These are phyloP conservation scores for Heliconius hortense DNA, from an alignment of 2,888 invertebrate genomes.

Conservation along the genomic window DNA sequence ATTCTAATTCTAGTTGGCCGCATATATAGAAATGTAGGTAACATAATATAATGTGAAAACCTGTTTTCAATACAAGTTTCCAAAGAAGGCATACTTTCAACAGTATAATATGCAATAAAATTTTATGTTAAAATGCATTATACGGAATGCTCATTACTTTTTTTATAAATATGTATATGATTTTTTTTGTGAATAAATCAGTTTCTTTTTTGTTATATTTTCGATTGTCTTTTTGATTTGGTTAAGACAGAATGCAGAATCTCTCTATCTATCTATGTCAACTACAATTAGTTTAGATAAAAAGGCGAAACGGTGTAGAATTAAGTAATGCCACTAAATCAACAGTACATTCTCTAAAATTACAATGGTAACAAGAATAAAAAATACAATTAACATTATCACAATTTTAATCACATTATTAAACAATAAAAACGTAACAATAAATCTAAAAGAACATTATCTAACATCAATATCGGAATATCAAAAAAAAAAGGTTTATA, in stretches of 20 bases:
- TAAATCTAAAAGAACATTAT: conserved; percentile 24
- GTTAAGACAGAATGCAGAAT: too few relatives aligned
- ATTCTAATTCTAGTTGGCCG: conserved; percentile 17
- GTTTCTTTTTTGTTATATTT: too few relatives aligned
- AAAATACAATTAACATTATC: not conserved
- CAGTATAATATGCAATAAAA: conserved; percentile 6
- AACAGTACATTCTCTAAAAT: too few relatives aligned
- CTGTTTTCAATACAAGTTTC: conserved; percentile 31
- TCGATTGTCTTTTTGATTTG: too few relatives aligned
- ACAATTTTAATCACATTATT: not conserved
- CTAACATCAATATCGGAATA: conserved; percentile 20
- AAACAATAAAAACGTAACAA: not conserved
- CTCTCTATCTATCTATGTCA: too few relatives aligned
- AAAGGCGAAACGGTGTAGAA: too few relatives aligned
- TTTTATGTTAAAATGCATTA: not conserved
- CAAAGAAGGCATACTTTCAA: conserved; percentile 15
- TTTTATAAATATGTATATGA: not conserved
- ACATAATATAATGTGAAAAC: conserved; percentile 37
- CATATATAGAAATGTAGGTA: conserved; percentile 35
- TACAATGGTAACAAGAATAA: not conserved
- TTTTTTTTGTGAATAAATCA: not conserved
- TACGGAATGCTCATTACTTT: not conserved
- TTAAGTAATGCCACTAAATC: too few relatives aligned
- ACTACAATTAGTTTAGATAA: too few relatives aligned
- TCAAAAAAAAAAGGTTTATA: conserved; percentile 20